These are phyloP conservation scores for Leptodactylus fuscus DNA, from an alignment of 2,113 vertebrate species.

Conservation along the genomic window DNA sequence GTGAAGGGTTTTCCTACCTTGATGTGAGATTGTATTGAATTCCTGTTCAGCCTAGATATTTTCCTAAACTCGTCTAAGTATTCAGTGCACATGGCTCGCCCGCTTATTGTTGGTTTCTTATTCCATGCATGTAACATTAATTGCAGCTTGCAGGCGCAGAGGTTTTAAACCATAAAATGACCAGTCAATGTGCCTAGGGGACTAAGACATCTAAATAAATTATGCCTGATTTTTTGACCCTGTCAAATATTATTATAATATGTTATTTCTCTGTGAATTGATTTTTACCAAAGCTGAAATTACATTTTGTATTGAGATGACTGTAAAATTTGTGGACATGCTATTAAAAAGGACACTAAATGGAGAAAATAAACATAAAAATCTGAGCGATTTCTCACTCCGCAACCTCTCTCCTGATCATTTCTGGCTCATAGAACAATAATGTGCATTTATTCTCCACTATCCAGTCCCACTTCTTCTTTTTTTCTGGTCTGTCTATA, in stretches of 20 bases:
- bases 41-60: too few relatives aligned
- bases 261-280: constrained; percentile 26
- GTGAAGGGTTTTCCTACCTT: too few relatives aligned
- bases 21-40: too few relatives aligned
- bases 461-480: background rate
- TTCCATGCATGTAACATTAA: constrained; percentile 27
- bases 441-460: too few relatives aligned
- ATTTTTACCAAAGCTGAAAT: constrained; percentile 29
- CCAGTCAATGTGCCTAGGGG: constrained; percentile 31
- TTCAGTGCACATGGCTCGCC: background rate
- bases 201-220: constrained; percentile 50
- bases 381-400: background rate
- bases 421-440: background rate
- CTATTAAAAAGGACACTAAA: background rate
- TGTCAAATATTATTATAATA: constrained; percentile 53
- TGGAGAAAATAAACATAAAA: background rate
- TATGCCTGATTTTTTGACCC: constrained; percentile 25
- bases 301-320: background rate
- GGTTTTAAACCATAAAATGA: constrained; percentile 41
- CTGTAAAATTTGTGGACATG: background rate
- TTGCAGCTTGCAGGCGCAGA: constrained; percentile 30
- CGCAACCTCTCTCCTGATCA: background rate
- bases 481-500: background rate
- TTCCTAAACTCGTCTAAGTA: too few relatives aligned
- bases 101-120: background rate